Evolutionary conservation across 1,140 invertebrate species (phyloP), one percentile per base, ranked within the genome.

Genomic region (Coelopa frigida): DNA sequence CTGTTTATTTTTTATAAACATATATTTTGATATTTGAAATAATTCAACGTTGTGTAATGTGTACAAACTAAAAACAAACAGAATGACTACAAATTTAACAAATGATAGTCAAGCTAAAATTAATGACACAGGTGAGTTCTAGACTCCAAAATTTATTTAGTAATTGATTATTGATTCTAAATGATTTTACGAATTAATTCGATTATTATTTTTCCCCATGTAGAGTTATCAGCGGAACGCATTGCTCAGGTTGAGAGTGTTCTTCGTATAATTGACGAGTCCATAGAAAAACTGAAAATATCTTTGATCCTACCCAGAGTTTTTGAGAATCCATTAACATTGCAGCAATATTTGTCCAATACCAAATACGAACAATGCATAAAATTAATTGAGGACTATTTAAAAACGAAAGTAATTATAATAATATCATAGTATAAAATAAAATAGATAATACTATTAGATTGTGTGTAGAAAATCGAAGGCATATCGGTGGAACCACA

Each of bases 221-320:
- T n/a, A 27, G 49, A 50, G 17, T 31, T 50, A 15, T 42, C 38
- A 11, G 22, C 39, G 15, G 44, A 46, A 39, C 39, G 44, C n/a
- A 18, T 21, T 17, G 21, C 40, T 2, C 39, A 46, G 12, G 24
- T 43, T 26, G 41, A 42, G 18, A 46, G 49, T 26, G 35, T 51
- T 39, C 24, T 47, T 24, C 24, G 40, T 17, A 47, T 47, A 14
- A 26, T 51, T 12, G 27, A 38, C 5, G 44, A 47, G 21, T 46
- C 44, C 8, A 33, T 51, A 26, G 44, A 44, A 20, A 51, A 47
- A 44, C 26, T 51, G 4, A 36, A 41, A 20, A 51, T 51, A 3
- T 36, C 44, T 1, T 18, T 51, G 8, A 35, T 51, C 15, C 32
- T 51, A 26, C 44, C 49, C 1, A 23, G 38, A 5, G 24, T 51